Evolutionary conservation across 2,797 vertebrate species (phyloP).

Genomic region (Poecilia velifera): DNA sequence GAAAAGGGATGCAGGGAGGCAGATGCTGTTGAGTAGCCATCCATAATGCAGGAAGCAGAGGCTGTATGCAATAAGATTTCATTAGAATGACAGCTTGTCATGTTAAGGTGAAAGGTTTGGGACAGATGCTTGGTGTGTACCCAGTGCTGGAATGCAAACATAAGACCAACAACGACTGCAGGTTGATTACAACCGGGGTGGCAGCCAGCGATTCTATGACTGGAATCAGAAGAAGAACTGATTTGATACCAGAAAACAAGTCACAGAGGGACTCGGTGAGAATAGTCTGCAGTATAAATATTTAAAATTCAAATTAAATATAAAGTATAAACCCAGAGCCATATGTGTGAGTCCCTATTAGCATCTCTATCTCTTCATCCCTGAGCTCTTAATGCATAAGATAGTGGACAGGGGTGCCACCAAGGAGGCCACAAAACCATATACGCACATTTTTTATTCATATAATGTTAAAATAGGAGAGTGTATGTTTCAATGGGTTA

Average conservation of each 20-base stretch:
- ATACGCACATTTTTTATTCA: background rate
- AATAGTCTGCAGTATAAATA: slow-evolving; percentile 14
- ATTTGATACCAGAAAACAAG: slow-evolving; percentile 34
- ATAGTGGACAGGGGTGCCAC: background rate
- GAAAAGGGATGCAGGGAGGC: slow-evolving; percentile 44
- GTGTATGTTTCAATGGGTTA: background rate
- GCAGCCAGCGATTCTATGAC: slow-evolving; percentile 14
- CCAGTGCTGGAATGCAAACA: slow-evolving; percentile 38
- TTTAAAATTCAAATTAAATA: slow-evolving; percentile 16
- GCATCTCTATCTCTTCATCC: slow-evolving; percentile 10
- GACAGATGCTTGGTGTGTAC: slow-evolving; percentile 21
- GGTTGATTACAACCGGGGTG: slow-evolving; percentile 8
- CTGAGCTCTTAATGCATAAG: background rate
- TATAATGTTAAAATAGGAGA: background rate
- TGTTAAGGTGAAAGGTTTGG: slow-evolving; percentile 56
- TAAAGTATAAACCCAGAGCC: slow-evolving; percentile 8
- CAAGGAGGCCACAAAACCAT: background rate
- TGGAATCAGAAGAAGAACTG: slow-evolving; percentile 18
- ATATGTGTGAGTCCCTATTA: slow-evolving; percentile 6
- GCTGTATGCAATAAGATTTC: slow-evolving; percentile 55
- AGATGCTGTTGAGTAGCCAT: slow-evolving; percentile 64
- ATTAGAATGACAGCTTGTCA: slow-evolving; percentile 68
- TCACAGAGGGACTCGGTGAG: slow-evolving; percentile 13
- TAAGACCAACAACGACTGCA: slow-evolving; percentile 32
- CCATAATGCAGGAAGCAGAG: slow-evolving; percentile 67